These are phyloP conservation scores for Scyliorhinus canicula DNA, from an alignment of 2,797 vertebrate species.

Conservation along the genomic window DNA sequence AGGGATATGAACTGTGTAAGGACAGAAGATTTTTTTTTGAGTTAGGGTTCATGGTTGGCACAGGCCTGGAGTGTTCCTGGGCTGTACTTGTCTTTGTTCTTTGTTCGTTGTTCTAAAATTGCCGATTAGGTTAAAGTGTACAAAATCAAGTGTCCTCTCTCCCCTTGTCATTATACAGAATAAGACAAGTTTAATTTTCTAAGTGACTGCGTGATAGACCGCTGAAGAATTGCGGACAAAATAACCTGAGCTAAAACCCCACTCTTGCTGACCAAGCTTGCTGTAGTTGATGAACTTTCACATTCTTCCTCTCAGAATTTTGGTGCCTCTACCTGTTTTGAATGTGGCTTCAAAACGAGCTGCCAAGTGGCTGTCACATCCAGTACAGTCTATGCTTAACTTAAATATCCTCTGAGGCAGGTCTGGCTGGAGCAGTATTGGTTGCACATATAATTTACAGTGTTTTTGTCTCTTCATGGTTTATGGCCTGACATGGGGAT, in stretches of 20 bases:
- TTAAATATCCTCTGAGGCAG: neutral
- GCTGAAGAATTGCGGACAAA: neutral
- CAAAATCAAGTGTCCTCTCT: neutral
- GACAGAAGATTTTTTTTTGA: too few species aligned
- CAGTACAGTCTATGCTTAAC: neutral
- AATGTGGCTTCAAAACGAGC: neutral
- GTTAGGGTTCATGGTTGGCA: too few species aligned
- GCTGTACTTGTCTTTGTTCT: too few species aligned
- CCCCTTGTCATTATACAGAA: neutral
- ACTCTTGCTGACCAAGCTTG: neutral
- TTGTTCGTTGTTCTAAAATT: too few species aligned
- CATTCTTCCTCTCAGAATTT: conserved; percentile 21
- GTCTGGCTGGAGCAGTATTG: conserved; percentile 1
- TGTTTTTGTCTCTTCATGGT: conserved; percentile 43
- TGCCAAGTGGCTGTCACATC: conserved; percentile 11
- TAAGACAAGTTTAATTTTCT: neutral
- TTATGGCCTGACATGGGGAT: conserved; percentile 42
- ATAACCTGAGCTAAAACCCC: neutral
- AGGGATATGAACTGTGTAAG: too few species aligned
- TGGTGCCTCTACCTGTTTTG: conserved; percentile 6
- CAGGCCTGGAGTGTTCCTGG: too few species aligned
- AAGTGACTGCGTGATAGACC: neutral
- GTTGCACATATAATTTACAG: conserved; percentile 43
- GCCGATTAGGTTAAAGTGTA: neutral
- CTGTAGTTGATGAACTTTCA: conserved; percentile 6